Base-by-base conservation (phyloP, 37 sponge, comb jelly and placozoan genomes). In the Ianthella basta region DNA sequence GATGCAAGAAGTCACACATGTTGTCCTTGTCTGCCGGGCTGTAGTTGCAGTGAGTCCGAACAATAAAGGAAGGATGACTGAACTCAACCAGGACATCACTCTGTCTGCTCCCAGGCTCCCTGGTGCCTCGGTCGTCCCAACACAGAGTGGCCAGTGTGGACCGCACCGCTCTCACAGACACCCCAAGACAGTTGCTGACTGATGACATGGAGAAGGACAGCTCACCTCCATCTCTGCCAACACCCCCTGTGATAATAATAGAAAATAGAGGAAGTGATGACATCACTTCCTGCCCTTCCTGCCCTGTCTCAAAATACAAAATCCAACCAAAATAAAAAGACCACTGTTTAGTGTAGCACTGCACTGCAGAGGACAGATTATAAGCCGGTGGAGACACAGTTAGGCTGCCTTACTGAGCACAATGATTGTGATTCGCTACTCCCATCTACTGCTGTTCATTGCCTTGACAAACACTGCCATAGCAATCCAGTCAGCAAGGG, bases 41-140 rank as follows among this genome's bases (percentile, higher is more conserved):
- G 21, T 90, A 56, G 56, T 87, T 75, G 16, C 96, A 90, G 25
- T 87, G 89, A 67, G 86, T 74, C 5, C 79, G 84, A 23, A 94
- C 80, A 38, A 89, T 86, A 53, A 92, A 96, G 15, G 94, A 80
- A 21, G 88, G 91, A 37, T 88, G 80, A 37, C 59, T 84, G 60
- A 94, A 90, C 80, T 95, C 95, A 19, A 94, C 93, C 23, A 92
- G 59, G 32, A 96, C 86, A 25, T 83, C 21, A 41, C 78, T 88
- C 72, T 83, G 86, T 23, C 85, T 72, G 6, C 25, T 36, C 55
- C 85, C 74, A 35, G 56, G 64, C 19, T 64, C 78, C 23, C 80
- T 80, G 0, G 88, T 89, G 13, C 79, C 91, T 15, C 82, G 70
- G 75, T 93, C 90, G 23, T 90, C 87, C 60, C 73, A 70, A 53